Evolutionary conservation across 2,113 vertebrate species (phyloP), one percentile per base, ranked within the genome.

Genomic region (Cyphomyrus plagiostoma): DNA sequence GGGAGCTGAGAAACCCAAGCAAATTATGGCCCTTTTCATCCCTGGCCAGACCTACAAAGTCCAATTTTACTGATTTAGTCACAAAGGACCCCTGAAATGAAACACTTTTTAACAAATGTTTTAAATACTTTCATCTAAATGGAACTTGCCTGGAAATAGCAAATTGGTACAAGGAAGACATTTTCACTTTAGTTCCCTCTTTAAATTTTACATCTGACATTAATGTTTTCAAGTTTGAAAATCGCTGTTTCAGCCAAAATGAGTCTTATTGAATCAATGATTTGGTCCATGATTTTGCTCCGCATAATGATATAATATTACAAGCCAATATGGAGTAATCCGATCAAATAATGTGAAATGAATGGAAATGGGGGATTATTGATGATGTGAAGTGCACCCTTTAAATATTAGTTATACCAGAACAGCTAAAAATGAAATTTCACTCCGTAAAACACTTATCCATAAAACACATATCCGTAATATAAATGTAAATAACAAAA

Each of bases 191-290:
- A 19, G 45, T 26, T 86, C 13, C 48, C n/a, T 49, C 30, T 50
- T 50, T 15, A 86, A 50, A 26, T 86, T 86, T 87, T 87, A 52
- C 48, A 87, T 53, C 11, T 56, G 30, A n/a, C 85, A 87, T 53
- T 35, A 48, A 50, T 56, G 23, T 87, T 87, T 30, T 19, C n/a
- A 35, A 87, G 48, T 87, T 87, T 56, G 13, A 80, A 42, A 80
- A 53, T 56, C 13, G 84, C 48, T 30, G 84, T 19, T 30, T 84
- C 48, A 86, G 83, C 48, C 45, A 86, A 86, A 50, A 86, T 86
- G 21, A 86, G 23, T 26, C 23, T 50, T 86, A 85, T 49, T 50
- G 21, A 49, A 85, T 84, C 62, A 46, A 46, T 45, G 42, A 84
- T 26, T 85, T 42, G 21, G 83, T 48, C 23, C 45, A 26, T 50